Percentiles rank a stretch among this genome's conserved stretches.
Conservation (phyloP, 2,888 invertebrate genomes). For the Dicyrtoma fusca region DNA sequence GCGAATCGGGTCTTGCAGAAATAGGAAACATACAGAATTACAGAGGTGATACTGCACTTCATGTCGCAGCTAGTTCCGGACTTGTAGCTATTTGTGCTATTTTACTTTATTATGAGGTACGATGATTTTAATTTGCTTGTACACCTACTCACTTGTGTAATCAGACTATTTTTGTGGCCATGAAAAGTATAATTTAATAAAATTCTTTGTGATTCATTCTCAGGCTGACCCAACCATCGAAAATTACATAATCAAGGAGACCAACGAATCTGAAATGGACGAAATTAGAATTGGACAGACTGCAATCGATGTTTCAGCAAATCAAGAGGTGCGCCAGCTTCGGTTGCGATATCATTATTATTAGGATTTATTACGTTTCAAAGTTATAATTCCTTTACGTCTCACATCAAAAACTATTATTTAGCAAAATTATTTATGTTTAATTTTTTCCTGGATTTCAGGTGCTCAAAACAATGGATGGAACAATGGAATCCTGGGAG, state of each 20-base stretch:
- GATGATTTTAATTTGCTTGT: conserved; percentile 1
- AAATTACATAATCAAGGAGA: conserved; percentile 46
- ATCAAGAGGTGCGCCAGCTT: conserved; percentile 42
- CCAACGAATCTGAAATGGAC: conserved; percentile 41
- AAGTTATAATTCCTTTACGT: neutral
- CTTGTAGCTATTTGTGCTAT: conserved; percentile 47
- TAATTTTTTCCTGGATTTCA: neutral
- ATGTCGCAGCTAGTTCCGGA: conserved; percentile 47
- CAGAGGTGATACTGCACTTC: conserved; percentile 51
- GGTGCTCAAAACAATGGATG: conserved; percentile 34
- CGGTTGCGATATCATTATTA: too few species aligned
- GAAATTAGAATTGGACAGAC: conserved; percentile 44
- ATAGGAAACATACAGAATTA: conserved; percentile 53
- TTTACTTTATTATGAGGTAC: conserved; percentile 46
- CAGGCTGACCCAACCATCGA: conserved; percentile 48
- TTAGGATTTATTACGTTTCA: too few species aligned
- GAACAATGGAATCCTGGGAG: conserved; percentile 24
- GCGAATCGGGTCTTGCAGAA: conserved; percentile 26
- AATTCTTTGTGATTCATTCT: conserved; percentile 3
- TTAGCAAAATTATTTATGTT: neutral
- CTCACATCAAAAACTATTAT: neutral
- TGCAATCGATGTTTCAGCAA: conserved; percentile 48
- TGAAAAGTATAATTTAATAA: too few species aligned
- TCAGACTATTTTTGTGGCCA: neutral
- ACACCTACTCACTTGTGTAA: neutral